Conservation (phyloP, 2,888 invertebrate genomes). For the Rapana venosa region DNA sequence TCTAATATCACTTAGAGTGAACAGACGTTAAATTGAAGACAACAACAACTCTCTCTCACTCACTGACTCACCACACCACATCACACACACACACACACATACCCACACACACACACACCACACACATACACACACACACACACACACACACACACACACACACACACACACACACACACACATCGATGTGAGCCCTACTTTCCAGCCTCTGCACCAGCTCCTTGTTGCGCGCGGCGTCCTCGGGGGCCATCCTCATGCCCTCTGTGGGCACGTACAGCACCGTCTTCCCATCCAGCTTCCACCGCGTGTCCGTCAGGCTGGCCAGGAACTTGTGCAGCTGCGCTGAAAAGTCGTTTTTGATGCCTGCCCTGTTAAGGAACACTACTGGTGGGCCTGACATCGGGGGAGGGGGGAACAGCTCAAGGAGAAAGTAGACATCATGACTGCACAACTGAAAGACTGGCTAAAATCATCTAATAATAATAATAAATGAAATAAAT, state of each 20-base stretch:
- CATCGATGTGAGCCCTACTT: conserved; percentile 76
- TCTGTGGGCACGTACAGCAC: conserved; percentile 91
- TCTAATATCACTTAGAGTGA: too few species aligned
- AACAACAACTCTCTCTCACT: too few species aligned
- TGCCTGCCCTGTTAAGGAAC: conserved; percentile 79
- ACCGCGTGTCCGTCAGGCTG: conserved; percentile 89
- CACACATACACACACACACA: background rate
- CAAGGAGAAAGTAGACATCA: too few species aligned
- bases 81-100: too few species aligned
- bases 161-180: background rate
- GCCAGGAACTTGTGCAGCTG: conserved; percentile 88
- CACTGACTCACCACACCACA: too few species aligned
- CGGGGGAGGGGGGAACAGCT: too few species aligned
- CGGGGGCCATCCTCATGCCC: conserved; percentile 83
- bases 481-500: too few species aligned
- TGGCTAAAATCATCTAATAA: too few species aligned
- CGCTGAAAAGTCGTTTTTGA: conserved; percentile 87
- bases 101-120: background rate
- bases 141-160: background rate
- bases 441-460: too few species aligned
- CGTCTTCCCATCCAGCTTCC: conserved; percentile 90
- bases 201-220: conserved; percentile 92
- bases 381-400: background rate
- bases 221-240: conserved; percentile 86
- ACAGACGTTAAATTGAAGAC: too few species aligned